Evolutionary conservation across 2,888 invertebrate genomes (phyloP).

Genomic region (Thecocarcelia acutangulata): DNA sequence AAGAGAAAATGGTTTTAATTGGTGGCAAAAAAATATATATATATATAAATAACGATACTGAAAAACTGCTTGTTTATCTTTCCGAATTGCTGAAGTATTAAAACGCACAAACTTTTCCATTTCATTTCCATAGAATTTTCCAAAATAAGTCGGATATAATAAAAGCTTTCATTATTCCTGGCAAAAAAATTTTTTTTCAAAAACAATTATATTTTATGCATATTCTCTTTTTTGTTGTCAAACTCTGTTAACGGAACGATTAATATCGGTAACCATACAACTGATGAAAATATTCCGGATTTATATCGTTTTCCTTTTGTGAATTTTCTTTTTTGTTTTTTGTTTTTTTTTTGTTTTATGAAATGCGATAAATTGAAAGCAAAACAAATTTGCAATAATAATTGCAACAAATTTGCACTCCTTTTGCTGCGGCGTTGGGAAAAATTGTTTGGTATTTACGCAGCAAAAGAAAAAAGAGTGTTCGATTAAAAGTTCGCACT

Average conservation of each 20-base stretch:
- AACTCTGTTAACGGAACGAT: not conserved
- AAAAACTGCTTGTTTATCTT: too few species aligned
- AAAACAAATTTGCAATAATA: slow-evolving; percentile 46
- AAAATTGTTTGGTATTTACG: not conserved
- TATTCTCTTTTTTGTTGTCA: not conserved
- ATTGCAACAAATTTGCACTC: slow-evolving; percentile 53
- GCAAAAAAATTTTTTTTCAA: too few species aligned
- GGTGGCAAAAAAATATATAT: too few species aligned
- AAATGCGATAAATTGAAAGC: slow-evolving; percentile 26
- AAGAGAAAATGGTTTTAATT: too few species aligned
- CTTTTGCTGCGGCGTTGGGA: not conserved
- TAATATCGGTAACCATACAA: slow-evolving; percentile 3
- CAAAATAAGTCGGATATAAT: too few species aligned
- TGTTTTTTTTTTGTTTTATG: not conserved
- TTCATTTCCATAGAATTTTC: too few species aligned
- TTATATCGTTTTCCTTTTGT: slow-evolving; percentile 33
- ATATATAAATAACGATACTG: too few species aligned
- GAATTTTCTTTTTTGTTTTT: not conserved
- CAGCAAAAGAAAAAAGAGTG: not conserved
- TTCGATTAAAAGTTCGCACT: slow-evolving; percentile 6
- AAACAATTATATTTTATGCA: not conserved
- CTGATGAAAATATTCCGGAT: slow-evolving; percentile 39
- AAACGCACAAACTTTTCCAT: too few species aligned
- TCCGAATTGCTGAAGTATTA: too few species aligned
- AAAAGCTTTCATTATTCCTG: too few species aligned